These are phyloP conservation scores for Mastomys coucha DNA, from an alignment of 2,113 vertebrate genomes.

Conservation along the genomic window DNA sequence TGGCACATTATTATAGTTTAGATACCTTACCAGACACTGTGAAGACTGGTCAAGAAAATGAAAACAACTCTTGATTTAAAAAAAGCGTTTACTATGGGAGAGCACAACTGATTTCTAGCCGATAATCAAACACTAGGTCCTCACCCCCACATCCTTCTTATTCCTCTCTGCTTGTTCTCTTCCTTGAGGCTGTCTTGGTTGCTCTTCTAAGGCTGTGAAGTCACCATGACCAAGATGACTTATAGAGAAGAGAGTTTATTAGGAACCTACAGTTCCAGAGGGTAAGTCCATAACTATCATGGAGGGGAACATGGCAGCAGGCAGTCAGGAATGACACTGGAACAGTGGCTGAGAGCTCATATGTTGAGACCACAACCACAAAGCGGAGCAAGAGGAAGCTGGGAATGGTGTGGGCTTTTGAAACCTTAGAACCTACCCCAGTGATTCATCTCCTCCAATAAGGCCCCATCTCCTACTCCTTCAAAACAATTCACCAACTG, in stretches of 20 bases:
- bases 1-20: neutral
- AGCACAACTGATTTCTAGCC: neutral
- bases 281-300: neutral
- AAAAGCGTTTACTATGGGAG: neutral
- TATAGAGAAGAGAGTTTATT: neutral
- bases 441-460: neutral
- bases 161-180: neutral
- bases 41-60: neutral
- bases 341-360: neutral
- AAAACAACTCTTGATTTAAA: neutral
- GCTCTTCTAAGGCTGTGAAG: neutral
- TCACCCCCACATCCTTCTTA: neutral
- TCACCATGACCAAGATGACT: neutral
- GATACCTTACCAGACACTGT: neutral
- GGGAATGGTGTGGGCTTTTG: neutral
- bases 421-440: neutral
- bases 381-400: neutral
- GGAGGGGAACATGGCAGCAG: neutral
- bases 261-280: neutral
- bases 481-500: neutral
- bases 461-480: neutral
- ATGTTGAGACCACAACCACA: neutral
- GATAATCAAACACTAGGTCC: neutral
- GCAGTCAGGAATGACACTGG: neutral
- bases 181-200: neutral